Conservation (phyloP, 1,140 invertebrate species). For the Anastrepha ludens region DNA sequence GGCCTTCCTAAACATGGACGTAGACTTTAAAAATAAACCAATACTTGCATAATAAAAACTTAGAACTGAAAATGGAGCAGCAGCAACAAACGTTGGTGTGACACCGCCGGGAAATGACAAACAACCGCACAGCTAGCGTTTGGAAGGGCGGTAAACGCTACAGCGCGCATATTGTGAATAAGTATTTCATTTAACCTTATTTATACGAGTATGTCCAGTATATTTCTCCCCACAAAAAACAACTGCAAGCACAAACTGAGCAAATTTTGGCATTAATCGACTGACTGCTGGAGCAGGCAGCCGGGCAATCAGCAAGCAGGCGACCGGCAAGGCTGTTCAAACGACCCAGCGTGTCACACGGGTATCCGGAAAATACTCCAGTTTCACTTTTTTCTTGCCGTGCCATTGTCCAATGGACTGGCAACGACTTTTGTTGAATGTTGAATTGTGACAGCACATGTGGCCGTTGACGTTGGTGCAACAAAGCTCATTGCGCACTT, state of each 20-base stretch:
- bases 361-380: conserved; percentile 43
- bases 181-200: neutral
- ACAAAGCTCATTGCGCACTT: conserved; percentile 13
- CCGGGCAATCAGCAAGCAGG: neutral
- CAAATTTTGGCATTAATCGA: neutral
- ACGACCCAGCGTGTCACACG: conserved; percentile 45
- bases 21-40: conserved; percentile 38
- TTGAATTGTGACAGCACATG: conserved; percentile 41
- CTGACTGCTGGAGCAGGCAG: conserved; percentile 17
- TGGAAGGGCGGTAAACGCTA: neutral
- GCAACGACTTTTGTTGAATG: neutral
- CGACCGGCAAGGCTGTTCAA: conserved; percentile 35
- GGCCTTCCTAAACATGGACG: conserved; percentile 13
- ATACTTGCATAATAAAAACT: neutral
- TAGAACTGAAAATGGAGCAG: conserved; percentile 31
- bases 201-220: neutral
- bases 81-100: conserved; percentile 4
- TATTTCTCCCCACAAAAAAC: neutral
- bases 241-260: neutral
- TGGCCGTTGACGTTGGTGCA: neutral
- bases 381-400: neutral
- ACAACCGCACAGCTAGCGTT: neutral
- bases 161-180: neutral
- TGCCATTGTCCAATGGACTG: conserved; percentile 19
- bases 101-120: conserved; percentile 5